Base-by-base conservation (phyloP, 1,140 invertebrate species). In the Panagrolaimus sp. region DNA sequence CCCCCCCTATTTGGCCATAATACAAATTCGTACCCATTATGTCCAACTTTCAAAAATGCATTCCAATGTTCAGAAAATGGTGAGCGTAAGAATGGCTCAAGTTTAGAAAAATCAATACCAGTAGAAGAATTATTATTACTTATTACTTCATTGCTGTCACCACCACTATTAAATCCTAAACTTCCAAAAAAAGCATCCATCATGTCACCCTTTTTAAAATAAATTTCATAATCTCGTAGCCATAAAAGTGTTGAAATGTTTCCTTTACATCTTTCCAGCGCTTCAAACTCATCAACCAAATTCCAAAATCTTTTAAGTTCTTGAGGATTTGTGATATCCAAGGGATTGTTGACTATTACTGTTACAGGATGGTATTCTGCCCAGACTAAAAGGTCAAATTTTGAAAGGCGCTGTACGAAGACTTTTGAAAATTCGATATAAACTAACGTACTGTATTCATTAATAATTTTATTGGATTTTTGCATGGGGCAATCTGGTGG, bases 321-420 rank as follows among this genome's bases (percentile, higher is more conserved):
- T 1, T 63, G 11, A 3, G 38, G 25, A 27, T 71, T 71, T 8
- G 67, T 16, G 20, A 81, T 72, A 42, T 82, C 69, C n/a, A 83
- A 69, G 11, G 76, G 73, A 9, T 48, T 61, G 48, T 81, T 79
- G 0, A 81, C 69, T 9, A 82, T 47, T 23, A 81, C 75, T 1
- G 78, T 81, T 9, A 81, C 81, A n/a, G 79, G 73, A 27, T 79
- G 78, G 51, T 81, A 81, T 46, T 81, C 75, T 20, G 68, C 53
- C 79, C 81, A 81, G 23, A 81, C 79, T 75, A 66, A 43, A n/a
- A n/a, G n/a, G n/a, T n/a, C n/a, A n/a, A n/a, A n/a, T n/a, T n/a
- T n/a, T n/a, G n/a, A n/a, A n/a, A n/a, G n/a, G n/a, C n/a, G n/a
- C n/a, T n/a, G n/a, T n/a, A n/a, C n/a, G n/a, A n/a, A n/a, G n/a